A percentile compares a stretch with the other conserved stretches of the same genome.
These are phyloP conservation scores for Halcyon smyrnensis DNA, from an alignment of 2,797 vertebrate genomes.

Conservation along the genomic window DNA sequence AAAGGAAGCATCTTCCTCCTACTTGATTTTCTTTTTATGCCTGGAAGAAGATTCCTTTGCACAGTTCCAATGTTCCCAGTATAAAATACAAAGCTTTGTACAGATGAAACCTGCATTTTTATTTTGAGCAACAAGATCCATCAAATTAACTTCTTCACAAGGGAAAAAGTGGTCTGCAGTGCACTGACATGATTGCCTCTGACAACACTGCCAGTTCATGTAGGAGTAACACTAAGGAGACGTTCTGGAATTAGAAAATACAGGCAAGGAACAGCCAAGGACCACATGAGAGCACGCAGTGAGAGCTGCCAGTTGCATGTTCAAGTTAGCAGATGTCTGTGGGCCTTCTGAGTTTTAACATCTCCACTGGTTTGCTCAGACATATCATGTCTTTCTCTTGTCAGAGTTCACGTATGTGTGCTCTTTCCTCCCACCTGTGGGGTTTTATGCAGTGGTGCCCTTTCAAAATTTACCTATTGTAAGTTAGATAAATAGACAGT, in stretches of 20 bases:
- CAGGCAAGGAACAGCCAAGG: conserved; percentile 64
- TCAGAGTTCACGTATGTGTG: neutral
- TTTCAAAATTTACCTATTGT: conserved; percentile 35
- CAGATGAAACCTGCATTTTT: neutral
- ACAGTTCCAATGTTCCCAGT: neutral
- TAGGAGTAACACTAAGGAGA: conserved; percentile 34
- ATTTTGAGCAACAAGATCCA: neutral
- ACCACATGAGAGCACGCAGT: conserved; percentile 37
- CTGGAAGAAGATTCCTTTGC: neutral
- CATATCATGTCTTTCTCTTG: conserved; percentile 36
- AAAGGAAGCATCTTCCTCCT: neutral
- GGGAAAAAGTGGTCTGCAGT: conserved; percentile 54
- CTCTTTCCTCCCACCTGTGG: neutral
- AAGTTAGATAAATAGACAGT: conserved; percentile 36
- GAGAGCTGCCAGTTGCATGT: conserved; percentile 65
- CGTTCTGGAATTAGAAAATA: conserved; percentile 69
- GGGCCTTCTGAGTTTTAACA: conserved; percentile 66
- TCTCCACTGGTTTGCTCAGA: conserved; percentile 65
- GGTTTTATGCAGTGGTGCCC: conserved; percentile 6
- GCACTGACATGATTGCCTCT: conserved; percentile 55
- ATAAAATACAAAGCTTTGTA: neutral
- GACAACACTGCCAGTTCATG: conserved; percentile 68
- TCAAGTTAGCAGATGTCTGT: conserved; percentile 68
- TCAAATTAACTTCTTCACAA: conserved; percentile 44
- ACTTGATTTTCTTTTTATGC: neutral